Evolutionary conservation across 2,888 invertebrate species (phyloP).

Genomic region (Phymatocera aterrima): DNA sequence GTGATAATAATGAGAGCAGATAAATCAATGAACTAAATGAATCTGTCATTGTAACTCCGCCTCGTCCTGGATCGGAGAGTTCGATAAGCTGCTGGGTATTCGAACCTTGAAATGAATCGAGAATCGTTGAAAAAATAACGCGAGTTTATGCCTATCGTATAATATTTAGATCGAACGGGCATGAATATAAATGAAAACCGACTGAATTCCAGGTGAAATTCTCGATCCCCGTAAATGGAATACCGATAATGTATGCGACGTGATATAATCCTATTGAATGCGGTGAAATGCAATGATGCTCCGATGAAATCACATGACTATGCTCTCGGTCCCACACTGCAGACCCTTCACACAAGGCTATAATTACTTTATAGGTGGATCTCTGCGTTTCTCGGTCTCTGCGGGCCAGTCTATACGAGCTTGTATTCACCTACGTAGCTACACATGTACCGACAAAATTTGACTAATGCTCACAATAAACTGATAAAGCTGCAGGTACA

Average conservation of each 20-base stretch:
- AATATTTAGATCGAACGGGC: conserved; percentile 61
- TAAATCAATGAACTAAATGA: not conserved
- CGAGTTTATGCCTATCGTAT: conserved; percentile 58
- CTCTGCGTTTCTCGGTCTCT: conserved; percentile 35
- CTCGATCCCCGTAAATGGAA: conserved; percentile 56
- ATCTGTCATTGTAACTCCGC: not conserved
- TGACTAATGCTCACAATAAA: conserved; percentile 34
- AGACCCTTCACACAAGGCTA: conserved; percentile 50
- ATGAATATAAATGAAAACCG: conserved; percentile 63
- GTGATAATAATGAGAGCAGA: not conserved
- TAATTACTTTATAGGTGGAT: conserved; percentile 66
- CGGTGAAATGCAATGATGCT: conserved; percentile 34
- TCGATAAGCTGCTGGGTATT: not conserved
- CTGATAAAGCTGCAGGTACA: conserved; percentile 6
- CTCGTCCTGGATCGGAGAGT: not conserved
- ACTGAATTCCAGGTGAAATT: conserved; percentile 57
- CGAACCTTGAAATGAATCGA: not conserved
- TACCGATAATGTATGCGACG: conserved; percentile 56
- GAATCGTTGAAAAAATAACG: conserved; percentile 17
- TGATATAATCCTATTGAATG: conserved; percentile 58
- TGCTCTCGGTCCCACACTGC: conserved; percentile 31
- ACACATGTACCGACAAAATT: conserved; percentile 7
- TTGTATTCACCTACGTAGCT: conserved; percentile 3
- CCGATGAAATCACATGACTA: conserved; percentile 52
- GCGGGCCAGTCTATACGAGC: conserved; percentile 17